Percentiles rank a stretch among this genome's conserved stretches.
Conservation (phyloP, 2,113 vertebrate species). For the Sphaerodactylus townsendi region DNA sequence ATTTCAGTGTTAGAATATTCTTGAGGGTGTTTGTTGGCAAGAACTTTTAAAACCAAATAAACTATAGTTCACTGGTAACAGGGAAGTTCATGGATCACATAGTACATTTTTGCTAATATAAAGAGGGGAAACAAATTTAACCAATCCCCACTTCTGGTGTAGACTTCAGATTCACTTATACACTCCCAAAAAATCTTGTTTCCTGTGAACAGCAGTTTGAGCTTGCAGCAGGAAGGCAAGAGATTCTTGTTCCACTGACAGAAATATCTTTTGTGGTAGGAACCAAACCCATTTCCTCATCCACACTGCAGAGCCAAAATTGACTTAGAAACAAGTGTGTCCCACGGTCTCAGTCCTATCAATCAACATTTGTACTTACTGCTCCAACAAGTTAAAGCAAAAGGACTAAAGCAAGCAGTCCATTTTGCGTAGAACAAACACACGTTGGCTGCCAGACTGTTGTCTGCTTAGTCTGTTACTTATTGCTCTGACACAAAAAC, state of each 20-base stretch:
- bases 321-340: neutral
- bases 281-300: neutral
- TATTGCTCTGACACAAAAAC: conserved; percentile 39
- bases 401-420: neutral
- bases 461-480: conserved; percentile 41
- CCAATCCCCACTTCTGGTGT: no score
- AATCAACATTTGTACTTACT: neutral
- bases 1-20: neutral
- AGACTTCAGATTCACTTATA: no score
- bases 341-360: neutral
- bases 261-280: no score
- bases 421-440: conserved; percentile 30
- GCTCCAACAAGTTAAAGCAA: neutral
- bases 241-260: no score
- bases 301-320: neutral
- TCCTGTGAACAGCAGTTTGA: no score
- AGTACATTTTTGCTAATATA: no score
- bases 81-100: no score
- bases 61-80: neutral
- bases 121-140: no score
- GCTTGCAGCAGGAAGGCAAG: no score
- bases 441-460: conserved; percentile 9
- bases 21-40: neutral
- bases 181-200: no score
- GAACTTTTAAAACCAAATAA: neutral